Conservation (phyloP, 1,140 invertebrate genomes). For the Cheumatopsyche charites region DNA sequence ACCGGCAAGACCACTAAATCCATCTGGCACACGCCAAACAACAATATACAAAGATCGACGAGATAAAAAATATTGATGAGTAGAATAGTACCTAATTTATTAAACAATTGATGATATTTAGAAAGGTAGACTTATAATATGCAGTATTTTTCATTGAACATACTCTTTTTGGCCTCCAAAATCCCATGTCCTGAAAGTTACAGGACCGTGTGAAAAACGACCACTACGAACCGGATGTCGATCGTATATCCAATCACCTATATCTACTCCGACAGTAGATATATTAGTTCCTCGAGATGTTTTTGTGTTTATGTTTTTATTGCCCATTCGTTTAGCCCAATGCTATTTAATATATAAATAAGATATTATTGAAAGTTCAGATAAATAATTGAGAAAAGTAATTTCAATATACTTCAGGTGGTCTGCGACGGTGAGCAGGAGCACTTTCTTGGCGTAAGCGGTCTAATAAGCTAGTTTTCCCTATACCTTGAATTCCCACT, state of each 20-base stretch:
- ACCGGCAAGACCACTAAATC: constrained; percentile 86
- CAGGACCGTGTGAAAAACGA: constrained; percentile 77
- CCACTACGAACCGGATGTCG: constrained; percentile 71
- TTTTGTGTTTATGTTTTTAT: constrained; percentile 79
- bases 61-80: constrained; percentile 98
- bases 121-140: neutral
- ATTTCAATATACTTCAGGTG: constrained; percentile 67
- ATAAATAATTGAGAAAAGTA: constrained; percentile 40
- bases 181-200: constrained; percentile 98
- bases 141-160: constrained; percentile 48
- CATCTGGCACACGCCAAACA: constrained; percentile 93
- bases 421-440: constrained; percentile 74
- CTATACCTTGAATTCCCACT: constrained; percentile 84
- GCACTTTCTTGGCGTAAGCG: constrained; percentile 86
- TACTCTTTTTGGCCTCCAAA: constrained; percentile 96
- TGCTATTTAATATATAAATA: constrained; percentile 62
- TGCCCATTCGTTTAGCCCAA: constrained; percentile 94
- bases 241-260: constrained; percentile 93
- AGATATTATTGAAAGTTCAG: constrained; percentile 1
- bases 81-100: constrained; percentile 81
- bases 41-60: constrained; percentile 95
- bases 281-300: constrained; percentile 80
- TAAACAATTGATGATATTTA: neutral
- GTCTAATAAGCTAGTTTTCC: constrained; percentile 92
- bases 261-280: constrained; percentile 96